Evolutionary conservation across 2,113 vertebrate genomes (phyloP), one percentile per base, ranked within the genome.

Genomic region (Lipophrys pholis): DNA sequence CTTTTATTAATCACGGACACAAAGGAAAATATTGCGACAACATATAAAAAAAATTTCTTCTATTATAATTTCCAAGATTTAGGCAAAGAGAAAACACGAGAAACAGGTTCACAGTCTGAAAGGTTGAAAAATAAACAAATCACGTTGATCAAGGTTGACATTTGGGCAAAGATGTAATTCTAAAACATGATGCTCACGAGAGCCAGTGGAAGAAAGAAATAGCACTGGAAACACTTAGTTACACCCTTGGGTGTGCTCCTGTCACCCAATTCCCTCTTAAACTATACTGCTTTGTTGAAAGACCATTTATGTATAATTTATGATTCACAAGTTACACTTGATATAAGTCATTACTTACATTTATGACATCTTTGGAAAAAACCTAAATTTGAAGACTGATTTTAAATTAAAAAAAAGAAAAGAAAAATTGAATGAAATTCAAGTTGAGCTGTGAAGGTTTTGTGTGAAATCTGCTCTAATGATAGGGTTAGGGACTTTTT

Each of bases 191-290:
- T 61, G 38, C 41, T 69, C 42, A 60, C 83, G 73, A 78, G 62
- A 70, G 49, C n/a, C 80, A 82, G 73, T 49, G 48, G 46, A 63
- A n/a, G 8, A 40, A 48, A 43, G 0, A 81, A 73, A 84, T 11
- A 54, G 36, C 41, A 14, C 11, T 42, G 45, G 41, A 63, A 53
- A 59, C 30, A 3, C 5, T 38, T n/a, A 52, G 55, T 65, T 74
- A 62, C 73, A 78, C 73, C 67, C 66, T 11, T 63, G 42, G 59
- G 66, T 30, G 40, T 73, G 46, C 61, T 14, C 10, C 8, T 51
- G 21, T 70, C 40, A 42, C 8, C 30, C 45, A 21, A 36, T 60
- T 69, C 46, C 12, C 38, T 69, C 40, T 65, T 39, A 55, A 71
- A 78, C 55, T 15, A 61, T 50, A 63, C 35, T 0, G 54, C 54